A percentile compares a stretch with the other conserved stretches of the same genome.
These are phyloP conservation scores for Acanthoscelides obtectus DNA, from an alignment of 2,888 invertebrate genomes.

Conservation along the genomic window DNA sequence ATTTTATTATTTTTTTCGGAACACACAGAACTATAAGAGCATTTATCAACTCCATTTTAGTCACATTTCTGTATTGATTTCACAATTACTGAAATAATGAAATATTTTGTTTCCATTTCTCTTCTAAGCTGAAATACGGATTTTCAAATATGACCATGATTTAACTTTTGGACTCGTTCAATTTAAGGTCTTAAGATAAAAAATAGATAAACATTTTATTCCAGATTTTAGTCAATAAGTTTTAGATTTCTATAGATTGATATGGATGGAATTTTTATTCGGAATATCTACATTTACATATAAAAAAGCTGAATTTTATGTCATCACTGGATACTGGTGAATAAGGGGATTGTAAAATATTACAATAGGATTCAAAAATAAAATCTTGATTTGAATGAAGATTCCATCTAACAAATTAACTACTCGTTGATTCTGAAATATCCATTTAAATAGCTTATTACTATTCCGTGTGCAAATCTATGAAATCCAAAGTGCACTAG, in stretches of 20 bases:
- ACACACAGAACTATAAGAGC: slow-evolving; percentile 16
- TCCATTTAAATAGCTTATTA: no score
- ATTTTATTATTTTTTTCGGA: neutral
- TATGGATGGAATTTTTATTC: no score
- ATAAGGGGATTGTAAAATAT: no score
- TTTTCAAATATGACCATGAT: neutral
- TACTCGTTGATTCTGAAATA: neutral
- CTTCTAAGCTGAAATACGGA: neutral
- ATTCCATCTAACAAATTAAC: neutral
- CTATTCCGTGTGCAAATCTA: no score
- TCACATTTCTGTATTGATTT: slow-evolving; percentile 5
- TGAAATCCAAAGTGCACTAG: no score
- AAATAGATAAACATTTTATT: neutral
- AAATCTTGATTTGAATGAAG: neutral
- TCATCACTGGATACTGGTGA: no score
- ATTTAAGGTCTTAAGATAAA: neutral
- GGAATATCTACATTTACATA: no score
- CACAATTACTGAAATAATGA: neutral
- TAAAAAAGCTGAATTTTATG: no score
- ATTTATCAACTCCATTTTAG: slow-evolving; percentile 42
- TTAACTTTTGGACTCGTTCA: neutral
- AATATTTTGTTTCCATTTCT: neutral
- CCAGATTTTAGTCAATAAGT: neutral
- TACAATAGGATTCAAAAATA: neutral
- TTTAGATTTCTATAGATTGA: no score